Percentiles rank a stretch among this genome's conserved stretches.
These are phyloP conservation scores for Peromyscus attwateri DNA, from an alignment of 2,797 vertebrate genomes.

Conservation along the genomic window DNA sequence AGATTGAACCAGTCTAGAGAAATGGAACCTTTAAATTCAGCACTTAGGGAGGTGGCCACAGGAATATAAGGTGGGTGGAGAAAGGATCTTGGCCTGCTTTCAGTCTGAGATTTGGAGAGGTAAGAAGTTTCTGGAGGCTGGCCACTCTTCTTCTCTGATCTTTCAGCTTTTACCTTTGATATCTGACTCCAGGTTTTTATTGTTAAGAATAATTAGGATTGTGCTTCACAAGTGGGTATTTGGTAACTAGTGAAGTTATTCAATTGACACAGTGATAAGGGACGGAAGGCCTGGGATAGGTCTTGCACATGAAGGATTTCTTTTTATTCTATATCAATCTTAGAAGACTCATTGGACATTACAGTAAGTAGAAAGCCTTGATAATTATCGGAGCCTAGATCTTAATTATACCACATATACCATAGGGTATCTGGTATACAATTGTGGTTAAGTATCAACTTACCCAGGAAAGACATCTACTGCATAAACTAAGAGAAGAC, in stretches of 20 bases:
- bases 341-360: not conserved
- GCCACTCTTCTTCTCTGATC: too few relatives aligned
- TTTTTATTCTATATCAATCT: not conserved
- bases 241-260: not conserved
- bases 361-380: not conserved
- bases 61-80: too few relatives aligned
- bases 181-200: too few relatives aligned
- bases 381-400: not conserved
- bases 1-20: too few relatives aligned
- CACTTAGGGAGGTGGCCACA: too few relatives aligned
- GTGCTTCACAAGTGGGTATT: not conserved
- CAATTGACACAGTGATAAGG: not conserved
- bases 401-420: not conserved
- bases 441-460: not conserved
- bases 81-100: too few relatives aligned
- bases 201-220: too few relatives aligned
- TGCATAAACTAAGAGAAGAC: conserved; percentile 25
- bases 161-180: too few relatives aligned
- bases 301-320: not conserved
- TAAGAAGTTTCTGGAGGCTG: too few relatives aligned
- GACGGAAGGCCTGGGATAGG: not conserved
- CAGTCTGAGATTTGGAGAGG: too few relatives aligned
- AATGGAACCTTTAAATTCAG: too few relatives aligned
- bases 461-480: not conserved
- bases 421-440: not conserved